phyloP scores from a whole-genome alignment of 2,113 vertebrate species.

The Rhipidura dahli region DNA sequence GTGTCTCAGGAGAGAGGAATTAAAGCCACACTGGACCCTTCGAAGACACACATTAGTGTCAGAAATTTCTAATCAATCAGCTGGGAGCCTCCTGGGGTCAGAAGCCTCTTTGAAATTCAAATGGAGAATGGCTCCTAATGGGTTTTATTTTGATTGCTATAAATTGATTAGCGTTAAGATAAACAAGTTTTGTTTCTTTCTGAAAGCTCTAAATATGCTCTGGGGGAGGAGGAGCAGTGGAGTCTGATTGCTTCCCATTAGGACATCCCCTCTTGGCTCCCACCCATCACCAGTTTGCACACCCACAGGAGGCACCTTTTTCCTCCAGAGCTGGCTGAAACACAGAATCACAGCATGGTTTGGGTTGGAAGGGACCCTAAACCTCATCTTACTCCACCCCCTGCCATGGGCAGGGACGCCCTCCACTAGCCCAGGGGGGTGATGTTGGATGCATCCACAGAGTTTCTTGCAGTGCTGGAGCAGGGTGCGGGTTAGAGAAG shows the following conservation, averaged over 20 bases:
- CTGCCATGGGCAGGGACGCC: not conserved
- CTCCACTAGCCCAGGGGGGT: not conserved
- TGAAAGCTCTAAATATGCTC: conserved; percentile 51
- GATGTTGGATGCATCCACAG: not conserved
- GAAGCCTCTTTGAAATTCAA: conserved; percentile 64
- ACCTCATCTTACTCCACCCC: not conserved
- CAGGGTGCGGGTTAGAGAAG: not conserved
- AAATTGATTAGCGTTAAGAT: conserved; percentile 71
- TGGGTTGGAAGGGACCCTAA: not conserved
- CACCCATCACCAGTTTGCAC: not conserved
- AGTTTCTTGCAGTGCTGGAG: not conserved
- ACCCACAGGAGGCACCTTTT: not conserved
- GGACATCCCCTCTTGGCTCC: not conserved
- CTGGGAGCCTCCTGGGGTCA: conserved; percentile 67
- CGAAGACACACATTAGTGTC: conserved; percentile 72
- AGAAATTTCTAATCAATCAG: conserved; percentile 77
- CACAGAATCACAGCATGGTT: not conserved
- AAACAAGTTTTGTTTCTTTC: conserved; percentile 66
- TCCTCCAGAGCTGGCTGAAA: not conserved
- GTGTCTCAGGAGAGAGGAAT: conserved; percentile 63
- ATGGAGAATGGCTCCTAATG: conserved; percentile 68
- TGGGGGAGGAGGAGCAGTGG: conserved; percentile 19
- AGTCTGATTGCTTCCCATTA: conserved; percentile 14
- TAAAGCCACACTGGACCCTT: conserved; percentile 66
- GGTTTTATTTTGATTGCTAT: conserved; percentile 75